A percentile compares a stretch with the other conserved stretches of the same genome.
These are phyloP conservation scores for Odontomyia ornata DNA, from an alignment of 2,888 invertebrate species.

Conservation along the genomic window DNA sequence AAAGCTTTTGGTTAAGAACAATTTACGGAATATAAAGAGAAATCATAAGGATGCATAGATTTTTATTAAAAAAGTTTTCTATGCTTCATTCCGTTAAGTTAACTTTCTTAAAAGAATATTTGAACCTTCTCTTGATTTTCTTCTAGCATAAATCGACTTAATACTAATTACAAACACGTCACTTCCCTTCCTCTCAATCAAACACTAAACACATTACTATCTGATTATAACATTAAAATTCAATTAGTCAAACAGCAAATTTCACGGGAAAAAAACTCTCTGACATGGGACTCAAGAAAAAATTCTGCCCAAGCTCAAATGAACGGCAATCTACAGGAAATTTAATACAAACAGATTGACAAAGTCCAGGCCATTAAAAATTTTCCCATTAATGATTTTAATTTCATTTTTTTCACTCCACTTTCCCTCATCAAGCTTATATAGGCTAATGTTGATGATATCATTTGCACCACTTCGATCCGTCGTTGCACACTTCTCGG, in stretches of 20 bases:
- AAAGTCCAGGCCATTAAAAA: slow-evolving; percentile 49
- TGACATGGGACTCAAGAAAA: slow-evolving; percentile 3
- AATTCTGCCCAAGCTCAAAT: neutral
- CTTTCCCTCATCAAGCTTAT: neutral
- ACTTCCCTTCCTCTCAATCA: neutral
- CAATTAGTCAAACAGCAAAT: slow-evolving; percentile 43
- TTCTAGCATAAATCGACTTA: neutral
- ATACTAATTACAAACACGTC: too few species aligned
- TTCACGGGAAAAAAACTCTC: neutral
- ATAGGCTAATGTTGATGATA: slow-evolving; percentile 39
- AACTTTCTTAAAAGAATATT: neutral
- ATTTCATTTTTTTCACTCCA: slow-evolving; percentile 44
- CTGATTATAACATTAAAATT: slow-evolving; percentile 50
- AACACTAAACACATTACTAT: slow-evolving; percentile 42
- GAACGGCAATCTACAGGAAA: slow-evolving; percentile 44
- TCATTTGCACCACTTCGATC: slow-evolving; percentile 19
- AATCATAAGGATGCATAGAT: too few species aligned
- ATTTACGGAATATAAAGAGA: too few species aligned
- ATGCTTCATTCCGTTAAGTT: too few species aligned
- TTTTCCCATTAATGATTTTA: slow-evolving; percentile 50
- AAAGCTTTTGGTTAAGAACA: too few species aligned
- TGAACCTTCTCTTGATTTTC: too few species aligned
- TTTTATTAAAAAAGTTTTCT: too few species aligned
- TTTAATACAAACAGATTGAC: slow-evolving; percentile 50
- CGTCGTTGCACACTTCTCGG: neutral